Conservation (phyloP, 2,888 invertebrate species). For the Euzophera pinguis region DNA sequence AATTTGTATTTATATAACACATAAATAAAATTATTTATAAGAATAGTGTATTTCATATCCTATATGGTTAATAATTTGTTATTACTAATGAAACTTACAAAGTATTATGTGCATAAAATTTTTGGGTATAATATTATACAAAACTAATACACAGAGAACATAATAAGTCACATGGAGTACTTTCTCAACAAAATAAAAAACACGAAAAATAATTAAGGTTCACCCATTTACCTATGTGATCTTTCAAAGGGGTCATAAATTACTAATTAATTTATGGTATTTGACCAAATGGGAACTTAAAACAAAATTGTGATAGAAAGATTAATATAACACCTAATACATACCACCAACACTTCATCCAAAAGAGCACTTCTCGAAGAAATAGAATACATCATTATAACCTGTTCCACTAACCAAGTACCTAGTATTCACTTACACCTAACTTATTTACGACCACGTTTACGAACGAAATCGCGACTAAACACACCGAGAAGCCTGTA, state of each 20-base stretch:
- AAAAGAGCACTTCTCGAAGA: conserved; percentile 37
- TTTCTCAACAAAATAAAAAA: too few species aligned
- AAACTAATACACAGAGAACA: too few species aligned
- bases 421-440: conserved; percentile 40
- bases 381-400: conserved; percentile 38
- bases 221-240: too few species aligned
- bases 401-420: conserved; percentile 54
- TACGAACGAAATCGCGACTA: conserved; percentile 29
- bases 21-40: too few species aligned
- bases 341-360: conserved; percentile 71
- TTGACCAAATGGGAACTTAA: background rate
- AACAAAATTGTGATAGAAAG: background rate
- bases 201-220: too few species aligned
- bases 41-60: too few species aligned
- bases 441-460: conserved; percentile 47
- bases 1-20: too few species aligned
- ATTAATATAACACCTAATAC: conserved; percentile 32
- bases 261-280: background rate
- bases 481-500: conserved; percentile 19
- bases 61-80: too few species aligned
- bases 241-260: background rate
- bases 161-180: too few species aligned
- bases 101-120: too few species aligned
- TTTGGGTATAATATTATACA: too few species aligned
- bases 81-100: too few species aligned